Base-by-base conservation (phyloP, 2,797 vertebrate genomes). In the Mallotus villosus region DNA sequence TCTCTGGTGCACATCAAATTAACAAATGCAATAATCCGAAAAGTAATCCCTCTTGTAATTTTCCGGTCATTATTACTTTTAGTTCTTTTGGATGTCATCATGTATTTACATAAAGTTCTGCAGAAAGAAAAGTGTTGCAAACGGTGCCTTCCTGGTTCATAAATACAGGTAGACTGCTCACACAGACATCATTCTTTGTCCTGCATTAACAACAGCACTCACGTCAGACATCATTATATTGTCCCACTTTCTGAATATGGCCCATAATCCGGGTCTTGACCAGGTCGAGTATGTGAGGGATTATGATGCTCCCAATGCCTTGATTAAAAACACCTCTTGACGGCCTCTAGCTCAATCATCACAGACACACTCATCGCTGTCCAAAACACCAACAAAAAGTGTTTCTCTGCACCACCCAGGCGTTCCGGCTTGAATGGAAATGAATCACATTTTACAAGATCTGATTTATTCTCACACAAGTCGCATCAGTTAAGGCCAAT, bases 31-130 rank as follows among this genome's bases (percentile, higher is more conserved):
- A 64, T 83, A 82, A 87, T 88, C 81, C 74, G 61, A 41, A 75
- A 24, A 66, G 74, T 63, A 81, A 87, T 85, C 78, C 68, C 70
- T 80, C 59, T 70, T 79, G 79, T 81, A 82, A 84, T 81, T 81
- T 29, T 63, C 75, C 71, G 83, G 82, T 82, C 37, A 73, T 86
- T 53, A 64, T 69, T 82, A 63, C 85, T 37, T 74, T 66, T 63
- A 79, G 82, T 85, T 87, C 74, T 86, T 84, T 77, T 81, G 67
- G 82, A 83, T 79, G 75, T 85, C 84, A 83, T 70, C 71, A 71
- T 86, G 86, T 88, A 90, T 91, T 89, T 87, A 90, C 88, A 92
- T 80, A 78, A 74, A 63, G 62, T 74, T 80, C 75, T 46, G 29
- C 65, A 12, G 21, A 21, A 22, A 67, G 66, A 14, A 64, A 65